A percentile compares a stretch with the other conserved stretches of the same genome.
These are phyloP conservation scores for Scaptomyza caliginosa DNA, from an alignment of 2,888 invertebrate genomes.

Conservation along the genomic window DNA sequence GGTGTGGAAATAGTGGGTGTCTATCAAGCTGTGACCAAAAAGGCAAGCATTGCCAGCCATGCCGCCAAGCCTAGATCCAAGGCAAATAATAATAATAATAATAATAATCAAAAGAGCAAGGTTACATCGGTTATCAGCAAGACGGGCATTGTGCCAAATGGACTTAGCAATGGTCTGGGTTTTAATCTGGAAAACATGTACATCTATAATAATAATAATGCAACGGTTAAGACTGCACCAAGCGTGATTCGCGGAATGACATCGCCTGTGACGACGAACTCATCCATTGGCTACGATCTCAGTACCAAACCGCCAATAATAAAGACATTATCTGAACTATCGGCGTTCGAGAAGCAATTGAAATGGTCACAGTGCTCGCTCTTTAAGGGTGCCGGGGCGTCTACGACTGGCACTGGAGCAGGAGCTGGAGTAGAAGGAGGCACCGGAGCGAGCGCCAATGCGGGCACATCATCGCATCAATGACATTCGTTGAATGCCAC, in stretches of 20 bases:
- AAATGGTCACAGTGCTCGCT: conserved; percentile 40
- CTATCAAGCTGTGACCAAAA: conserved; percentile 67
- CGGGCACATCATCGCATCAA: conserved; percentile 61
- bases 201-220: conserved; percentile 46
- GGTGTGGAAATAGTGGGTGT: conserved; percentile 83
- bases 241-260: conserved; percentile 28
- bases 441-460: conserved; percentile 18
- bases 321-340: conserved; percentile 48
- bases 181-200: conserved; percentile 51
- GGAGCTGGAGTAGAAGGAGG: conserved; percentile 8
- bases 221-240: conserved; percentile 3
- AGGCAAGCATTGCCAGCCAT: conserved; percentile 5
- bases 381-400: conserved; percentile 21
- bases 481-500: conserved; percentile 75
- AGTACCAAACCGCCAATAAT: conserved; percentile 40
- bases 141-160: conserved; percentile 27
- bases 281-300: conserved; percentile 43
- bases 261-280: conserved; percentile 1
- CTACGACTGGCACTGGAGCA: conserved; percentile 4
- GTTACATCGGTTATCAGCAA: conserved; percentile 30
- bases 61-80: conserved; percentile 35
- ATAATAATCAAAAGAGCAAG: conserved; percentile 43
- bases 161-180: conserved; percentile 37
- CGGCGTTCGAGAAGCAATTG: conserved; percentile 53
- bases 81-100: conserved; percentile 1